These are phyloP conservation scores for Pollenia labialis DNA, from an alignment of 2,888 invertebrate genomes.

Conservation along the genomic window DNA sequence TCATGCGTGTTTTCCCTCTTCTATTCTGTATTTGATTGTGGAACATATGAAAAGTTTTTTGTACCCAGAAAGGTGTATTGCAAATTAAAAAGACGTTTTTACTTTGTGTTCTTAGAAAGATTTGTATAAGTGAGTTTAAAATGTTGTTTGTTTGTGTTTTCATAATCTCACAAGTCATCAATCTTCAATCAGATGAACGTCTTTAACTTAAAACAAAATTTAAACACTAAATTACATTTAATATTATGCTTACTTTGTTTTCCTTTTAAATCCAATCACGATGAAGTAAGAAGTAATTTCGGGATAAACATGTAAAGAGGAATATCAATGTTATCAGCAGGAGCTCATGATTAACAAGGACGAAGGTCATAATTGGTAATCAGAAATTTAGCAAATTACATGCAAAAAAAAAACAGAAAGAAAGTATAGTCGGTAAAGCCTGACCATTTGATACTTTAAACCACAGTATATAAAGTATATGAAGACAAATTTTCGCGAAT, in stretches of 20 bases:
- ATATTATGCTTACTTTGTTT: conserved; percentile 2
- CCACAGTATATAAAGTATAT: no score
- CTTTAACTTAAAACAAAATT: conserved; percentile 2
- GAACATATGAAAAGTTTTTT: conserved; percentile 5
- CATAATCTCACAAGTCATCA: conserved; percentile 53
- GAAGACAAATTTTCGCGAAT: no score
- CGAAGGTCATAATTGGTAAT: no score
- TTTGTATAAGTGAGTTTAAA: no score
- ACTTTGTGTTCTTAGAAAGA: background rate
- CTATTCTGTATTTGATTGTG: background rate
- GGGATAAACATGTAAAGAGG: no score
- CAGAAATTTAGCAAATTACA: no score
- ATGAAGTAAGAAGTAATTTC: no score
- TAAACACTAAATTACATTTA: conserved; percentile 10
- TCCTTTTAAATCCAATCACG: background rate
- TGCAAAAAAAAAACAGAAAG: no score
- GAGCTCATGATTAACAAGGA: no score
- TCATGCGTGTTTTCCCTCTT: background rate
- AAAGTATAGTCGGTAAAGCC: no score
- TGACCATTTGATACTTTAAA: no score
- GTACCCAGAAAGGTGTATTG: background rate
- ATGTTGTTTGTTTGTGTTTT: background rate
- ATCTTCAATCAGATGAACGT: conserved; percentile 40
- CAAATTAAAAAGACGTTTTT: conserved; percentile 32
- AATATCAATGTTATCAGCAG: no score